Conservation (phyloP, 37 sponge, comb jelly and placozoan species). For the Lycopodina hypogea region DNA sequence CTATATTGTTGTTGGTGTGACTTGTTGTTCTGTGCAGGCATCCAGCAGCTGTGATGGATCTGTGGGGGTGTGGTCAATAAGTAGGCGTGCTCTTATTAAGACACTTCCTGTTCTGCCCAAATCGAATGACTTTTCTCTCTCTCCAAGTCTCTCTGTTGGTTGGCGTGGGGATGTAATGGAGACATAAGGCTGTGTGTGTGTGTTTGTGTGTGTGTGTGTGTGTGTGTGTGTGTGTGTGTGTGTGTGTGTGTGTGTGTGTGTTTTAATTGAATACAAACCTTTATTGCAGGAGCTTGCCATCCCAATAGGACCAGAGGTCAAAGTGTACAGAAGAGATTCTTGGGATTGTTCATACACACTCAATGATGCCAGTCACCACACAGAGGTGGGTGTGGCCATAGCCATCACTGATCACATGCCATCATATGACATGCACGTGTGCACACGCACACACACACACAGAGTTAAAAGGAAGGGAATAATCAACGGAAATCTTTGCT, state of each 20-base stretch:
- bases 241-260: too few relatives aligned
- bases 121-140: constrained; percentile 50
- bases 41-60: constrained; percentile 70
- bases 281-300: constrained; percentile 42
- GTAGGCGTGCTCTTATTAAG: constrained; percentile 22
- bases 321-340: constrained; percentile 20
- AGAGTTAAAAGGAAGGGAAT: too few relatives aligned
- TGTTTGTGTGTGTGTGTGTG: too few relatives aligned
- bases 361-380: constrained; percentile 35
- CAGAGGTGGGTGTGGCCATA: not conserved
- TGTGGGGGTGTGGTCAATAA: constrained; percentile 56
- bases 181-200: constrained; percentile 19
- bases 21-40: constrained; percentile 30
- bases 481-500: too few relatives aligned
- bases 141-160: constrained; percentile 27
- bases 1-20: not conserved
- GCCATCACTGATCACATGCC: not conserved
- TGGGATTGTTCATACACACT: constrained; percentile 40
- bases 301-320: constrained; percentile 54
- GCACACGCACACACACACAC: too few relatives aligned
- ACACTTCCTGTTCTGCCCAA: constrained; percentile 40
- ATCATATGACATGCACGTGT: not conserved
- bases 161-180: constrained; percentile 72
- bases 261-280: not conserved
- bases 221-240: too few relatives aligned